Evolutionary conservation across 1,140 invertebrate species (phyloP).

Genomic region (Nylanderia fulva): DNA sequence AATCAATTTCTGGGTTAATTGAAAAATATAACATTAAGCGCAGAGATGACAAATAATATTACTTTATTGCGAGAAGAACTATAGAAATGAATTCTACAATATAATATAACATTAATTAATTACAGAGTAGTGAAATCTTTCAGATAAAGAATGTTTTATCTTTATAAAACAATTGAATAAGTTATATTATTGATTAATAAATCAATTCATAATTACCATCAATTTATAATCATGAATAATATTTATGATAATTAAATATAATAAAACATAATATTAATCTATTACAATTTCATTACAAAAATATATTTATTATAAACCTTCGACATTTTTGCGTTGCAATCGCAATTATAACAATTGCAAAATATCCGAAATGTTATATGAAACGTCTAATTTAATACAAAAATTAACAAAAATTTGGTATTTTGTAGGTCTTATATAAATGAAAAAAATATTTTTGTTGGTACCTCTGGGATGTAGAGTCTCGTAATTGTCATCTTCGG

Average conservation of each 20-base stretch:
- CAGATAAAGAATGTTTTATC: background rate
- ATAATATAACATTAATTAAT: background rate
- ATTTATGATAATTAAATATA: background rate
- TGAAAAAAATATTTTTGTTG: background rate
- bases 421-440: background rate
- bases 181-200: background rate
- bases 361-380: background rate
- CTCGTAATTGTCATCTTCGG: slow-evolving; percentile 14
- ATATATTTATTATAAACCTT: background rate
- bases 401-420: background rate
- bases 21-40: background rate
- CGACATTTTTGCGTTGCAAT: background rate
- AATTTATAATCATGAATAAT: background rate
- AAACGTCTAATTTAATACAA: background rate
- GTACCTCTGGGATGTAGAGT: background rate
- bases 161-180: background rate
- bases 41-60: background rate
- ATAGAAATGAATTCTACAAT: background rate
- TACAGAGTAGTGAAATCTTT: background rate
- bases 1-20: slow-evolving; percentile 46
- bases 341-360: background rate
- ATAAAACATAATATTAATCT: background rate
- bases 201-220: too few species aligned
- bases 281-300: background rate
- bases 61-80: background rate